These are phyloP conservation scores for Hemithea aestivaria DNA, from an alignment of 2,888 invertebrate genomes.

Conservation along the genomic window DNA sequence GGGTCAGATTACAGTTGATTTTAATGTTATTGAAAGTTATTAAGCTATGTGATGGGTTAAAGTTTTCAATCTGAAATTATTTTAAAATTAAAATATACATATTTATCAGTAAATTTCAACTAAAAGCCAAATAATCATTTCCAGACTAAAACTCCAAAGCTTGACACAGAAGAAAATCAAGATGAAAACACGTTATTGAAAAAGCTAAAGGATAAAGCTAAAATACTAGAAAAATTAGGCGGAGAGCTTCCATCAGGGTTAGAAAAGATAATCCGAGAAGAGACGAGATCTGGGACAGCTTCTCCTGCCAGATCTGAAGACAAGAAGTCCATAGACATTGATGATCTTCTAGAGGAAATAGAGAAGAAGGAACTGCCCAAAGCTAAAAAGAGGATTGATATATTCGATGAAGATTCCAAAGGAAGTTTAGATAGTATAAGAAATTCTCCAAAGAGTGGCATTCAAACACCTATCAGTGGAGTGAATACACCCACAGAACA, in stretches of 20 bases:
- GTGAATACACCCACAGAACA: conserved; percentile 36
- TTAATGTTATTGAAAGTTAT: conserved; percentile 44
- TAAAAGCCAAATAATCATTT: conserved; percentile 3
- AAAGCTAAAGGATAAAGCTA: conserved; percentile 71
- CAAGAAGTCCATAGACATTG: conserved; percentile 39
- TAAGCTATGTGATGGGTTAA: conserved; percentile 63
- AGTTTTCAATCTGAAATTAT: conserved; percentile 74
- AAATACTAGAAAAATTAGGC: conserved; percentile 72
- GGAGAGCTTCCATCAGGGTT: conserved; percentile 73
- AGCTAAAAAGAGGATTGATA: conserved; percentile 46
- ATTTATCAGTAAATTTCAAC: neutral
- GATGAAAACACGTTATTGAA: conserved; percentile 59
- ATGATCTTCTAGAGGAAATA: conserved; percentile 64
- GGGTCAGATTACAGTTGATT: conserved; percentile 22
- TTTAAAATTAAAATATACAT: neutral
- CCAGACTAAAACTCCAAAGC: conserved; percentile 34
- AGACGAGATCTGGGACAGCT: conserved; percentile 37
- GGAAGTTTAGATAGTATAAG: conserved; percentile 35
- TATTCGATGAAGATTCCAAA: conserved; percentile 35
- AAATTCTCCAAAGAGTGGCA: conserved; percentile 45
- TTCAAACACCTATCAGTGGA: conserved; percentile 27
- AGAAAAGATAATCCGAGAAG: conserved; percentile 64
- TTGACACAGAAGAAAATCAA: conserved; percentile 53
- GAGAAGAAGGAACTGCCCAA: conserved; percentile 66
- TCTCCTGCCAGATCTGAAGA: conserved; percentile 42